These are phyloP conservation scores for Boloria euphrosyne DNA, from an alignment of 2,888 invertebrate genomes.

Conservation along the genomic window DNA sequence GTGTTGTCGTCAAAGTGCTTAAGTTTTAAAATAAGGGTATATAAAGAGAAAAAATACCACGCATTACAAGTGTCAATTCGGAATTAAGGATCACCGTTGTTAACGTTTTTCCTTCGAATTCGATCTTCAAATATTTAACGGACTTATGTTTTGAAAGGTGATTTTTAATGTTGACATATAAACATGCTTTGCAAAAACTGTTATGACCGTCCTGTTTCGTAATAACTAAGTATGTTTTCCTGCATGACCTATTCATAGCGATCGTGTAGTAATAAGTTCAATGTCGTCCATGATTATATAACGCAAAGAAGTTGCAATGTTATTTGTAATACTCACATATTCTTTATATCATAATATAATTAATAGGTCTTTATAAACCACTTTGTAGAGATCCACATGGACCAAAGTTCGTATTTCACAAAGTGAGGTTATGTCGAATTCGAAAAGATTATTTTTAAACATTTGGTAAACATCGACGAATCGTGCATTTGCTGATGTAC, in stretches of 20 bases:
- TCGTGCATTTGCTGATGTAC: background rate
- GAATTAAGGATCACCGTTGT: conserved; percentile 50
- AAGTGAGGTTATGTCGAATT: conserved; percentile 24
- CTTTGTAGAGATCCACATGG: background rate
- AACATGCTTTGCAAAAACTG: conserved; percentile 25
- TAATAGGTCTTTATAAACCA: background rate
- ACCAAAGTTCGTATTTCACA: background rate
- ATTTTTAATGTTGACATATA: conserved; percentile 38
- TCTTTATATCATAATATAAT: background rate
- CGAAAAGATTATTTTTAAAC: conserved; percentile 16
- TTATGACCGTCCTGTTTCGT: background rate
- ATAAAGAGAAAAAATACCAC: background rate
- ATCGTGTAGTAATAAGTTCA: conserved; percentile 44
- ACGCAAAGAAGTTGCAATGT: conserved; percentile 25
- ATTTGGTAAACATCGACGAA: background rate
- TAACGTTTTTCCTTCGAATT: conserved; percentile 80
- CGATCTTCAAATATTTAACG: conserved; percentile 79
- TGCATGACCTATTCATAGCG: conserved; percentile 22
- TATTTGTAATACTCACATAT: background rate
- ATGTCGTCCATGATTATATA: conserved; percentile 52
- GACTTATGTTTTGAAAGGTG: conserved; percentile 66
- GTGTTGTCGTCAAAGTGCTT: background rate
- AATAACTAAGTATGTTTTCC: conserved; percentile 6
- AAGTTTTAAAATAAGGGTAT: background rate
- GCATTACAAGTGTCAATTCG: conserved; percentile 10